These are phyloP conservation scores for Holocentrus rufus DNA, from an alignment of 2,797 vertebrate species.

Conservation along the genomic window DNA sequence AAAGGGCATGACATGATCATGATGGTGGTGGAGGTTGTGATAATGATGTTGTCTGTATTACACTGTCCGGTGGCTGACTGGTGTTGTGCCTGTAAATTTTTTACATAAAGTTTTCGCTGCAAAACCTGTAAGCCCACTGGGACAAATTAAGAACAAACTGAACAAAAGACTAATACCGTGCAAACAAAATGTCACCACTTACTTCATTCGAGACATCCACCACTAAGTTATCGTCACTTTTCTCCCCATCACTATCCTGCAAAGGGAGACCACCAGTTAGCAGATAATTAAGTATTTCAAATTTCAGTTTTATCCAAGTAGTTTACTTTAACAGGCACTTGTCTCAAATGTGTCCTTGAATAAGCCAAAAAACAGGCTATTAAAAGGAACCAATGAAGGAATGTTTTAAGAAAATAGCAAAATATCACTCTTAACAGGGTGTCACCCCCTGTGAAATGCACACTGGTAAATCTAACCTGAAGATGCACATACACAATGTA, in stretches of 20 bases:
- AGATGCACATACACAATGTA: no score
- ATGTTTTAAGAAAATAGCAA: not conserved
- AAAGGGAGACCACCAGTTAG: constrained; percentile 68
- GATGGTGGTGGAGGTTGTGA: no score
- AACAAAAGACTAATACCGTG: no score
- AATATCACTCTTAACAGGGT: not conserved
- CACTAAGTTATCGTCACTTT: constrained; percentile 95
- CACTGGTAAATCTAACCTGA: no score
- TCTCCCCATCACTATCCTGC: constrained; percentile 96
- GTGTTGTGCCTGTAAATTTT: no score
- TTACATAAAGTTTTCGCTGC: no score
- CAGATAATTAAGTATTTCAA: constrained; percentile 9
- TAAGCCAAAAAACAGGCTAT: not conserved
- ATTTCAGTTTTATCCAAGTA: not conserved
- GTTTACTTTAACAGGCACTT: not conserved
- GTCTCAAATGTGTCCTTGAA: not conserved
- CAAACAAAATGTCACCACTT: constrained; percentile 46
- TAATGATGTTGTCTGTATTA: no score
- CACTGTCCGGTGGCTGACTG: no score
- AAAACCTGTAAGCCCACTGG: no score
- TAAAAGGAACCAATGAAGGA: not conserved
- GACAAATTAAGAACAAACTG: no score
- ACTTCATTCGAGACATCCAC: constrained; percentile 98
- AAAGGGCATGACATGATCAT: no score
- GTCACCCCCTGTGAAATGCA: not conserved